phyloP scores from a whole-genome alignment of 2,888 invertebrate species.

The Hesperia comma region DNA sequence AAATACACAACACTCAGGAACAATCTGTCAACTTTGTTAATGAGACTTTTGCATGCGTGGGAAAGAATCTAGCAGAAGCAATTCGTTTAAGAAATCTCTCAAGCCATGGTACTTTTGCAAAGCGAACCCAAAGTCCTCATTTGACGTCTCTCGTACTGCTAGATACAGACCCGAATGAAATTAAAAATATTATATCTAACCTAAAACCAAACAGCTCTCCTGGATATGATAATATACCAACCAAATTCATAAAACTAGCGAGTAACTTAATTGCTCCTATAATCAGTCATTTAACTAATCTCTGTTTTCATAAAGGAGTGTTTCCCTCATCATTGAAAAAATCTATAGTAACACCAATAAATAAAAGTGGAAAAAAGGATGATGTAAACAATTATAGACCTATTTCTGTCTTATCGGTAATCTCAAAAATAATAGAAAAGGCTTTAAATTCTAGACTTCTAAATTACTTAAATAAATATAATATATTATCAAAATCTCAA shows the following conservation, averaged over 20 bases:
- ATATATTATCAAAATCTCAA: slow-evolving; percentile 1
- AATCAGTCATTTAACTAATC: neutral
- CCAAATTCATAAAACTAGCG: neutral
- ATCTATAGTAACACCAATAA: neutral
- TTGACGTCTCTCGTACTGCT: neutral
- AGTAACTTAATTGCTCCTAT: neutral
- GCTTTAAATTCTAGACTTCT: neutral
- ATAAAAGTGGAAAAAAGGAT: neutral
- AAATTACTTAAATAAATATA: neutral
- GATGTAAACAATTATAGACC: neutral
- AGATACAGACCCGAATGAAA: neutral
- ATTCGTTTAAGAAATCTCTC: neutral
- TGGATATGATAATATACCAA: neutral
- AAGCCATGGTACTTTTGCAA: too few species aligned
- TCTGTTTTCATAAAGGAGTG: neutral
- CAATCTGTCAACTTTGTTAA: slow-evolving; percentile 3
- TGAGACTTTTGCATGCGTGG: neutral
- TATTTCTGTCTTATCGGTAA: neutral
- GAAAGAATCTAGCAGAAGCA: neutral
- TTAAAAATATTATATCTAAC: neutral
- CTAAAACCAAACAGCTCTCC: neutral
- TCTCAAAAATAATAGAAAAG: neutral
- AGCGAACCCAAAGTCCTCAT: too few species aligned
- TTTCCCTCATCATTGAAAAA: neutral
- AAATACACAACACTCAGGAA: neutral